phyloP scores from a whole-genome alignment of 1,140 invertebrate genomes.

The Calliphora vicina region DNA sequence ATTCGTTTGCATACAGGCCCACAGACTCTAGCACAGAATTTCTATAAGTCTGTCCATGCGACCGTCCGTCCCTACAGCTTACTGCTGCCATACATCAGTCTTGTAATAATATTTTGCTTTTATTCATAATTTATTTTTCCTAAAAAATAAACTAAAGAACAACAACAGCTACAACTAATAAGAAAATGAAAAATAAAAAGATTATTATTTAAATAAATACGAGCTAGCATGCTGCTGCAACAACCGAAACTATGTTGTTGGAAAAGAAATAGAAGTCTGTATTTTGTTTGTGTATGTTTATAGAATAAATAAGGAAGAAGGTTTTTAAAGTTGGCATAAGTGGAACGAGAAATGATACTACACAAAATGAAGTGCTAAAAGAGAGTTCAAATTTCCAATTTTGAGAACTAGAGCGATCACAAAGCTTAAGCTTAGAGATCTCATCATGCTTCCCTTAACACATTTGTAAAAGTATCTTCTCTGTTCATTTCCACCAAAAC shows the following conservation, averaged over 20 bases:
- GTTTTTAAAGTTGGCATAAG: not conserved
- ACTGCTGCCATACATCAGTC: conserved; percentile 5
- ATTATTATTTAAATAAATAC: conserved; percentile 31
- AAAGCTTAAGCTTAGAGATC: no score
- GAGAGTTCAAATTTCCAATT: no score
- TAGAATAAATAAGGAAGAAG: not conserved
- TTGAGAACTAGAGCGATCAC: no score
- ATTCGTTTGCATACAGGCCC: not conserved
- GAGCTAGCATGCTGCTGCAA: not conserved
- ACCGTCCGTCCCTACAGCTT: not conserved
- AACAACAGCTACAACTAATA: not conserved
- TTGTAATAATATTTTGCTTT: not conserved
- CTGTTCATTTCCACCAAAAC: no score
- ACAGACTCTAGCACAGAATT: not conserved
- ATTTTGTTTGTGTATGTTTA: not conserved
- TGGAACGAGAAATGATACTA: no score
- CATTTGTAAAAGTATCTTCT: no score
- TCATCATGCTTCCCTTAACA: no score
- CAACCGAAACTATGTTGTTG: not conserved
- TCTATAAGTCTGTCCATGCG: not conserved
- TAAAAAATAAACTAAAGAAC: not conserved
- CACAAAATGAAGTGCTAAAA: no score
- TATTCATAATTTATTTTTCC: conserved; percentile 22
- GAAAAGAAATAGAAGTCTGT: no score
- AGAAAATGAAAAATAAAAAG: conserved; percentile 2